Evolutionary conservation across 2,888 invertebrate species (phyloP), one percentile per base, ranked within the genome.

Genomic region (Luffia ferchaultella): DNA sequence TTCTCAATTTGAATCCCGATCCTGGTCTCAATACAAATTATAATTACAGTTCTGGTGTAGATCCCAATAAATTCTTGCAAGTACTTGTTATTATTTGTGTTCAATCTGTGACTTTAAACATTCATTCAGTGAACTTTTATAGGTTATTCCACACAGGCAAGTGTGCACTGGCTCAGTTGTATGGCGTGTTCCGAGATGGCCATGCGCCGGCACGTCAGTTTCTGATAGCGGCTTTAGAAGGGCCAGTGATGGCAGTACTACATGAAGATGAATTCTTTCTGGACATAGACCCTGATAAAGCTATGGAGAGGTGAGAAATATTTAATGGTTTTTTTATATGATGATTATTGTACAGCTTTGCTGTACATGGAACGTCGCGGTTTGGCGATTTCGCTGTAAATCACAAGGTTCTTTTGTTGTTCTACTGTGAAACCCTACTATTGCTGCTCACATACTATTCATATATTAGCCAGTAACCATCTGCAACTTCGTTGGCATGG

Each of bases 131-230:
- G 30, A 30, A 40, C 16, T 45, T 30, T 70, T 63, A 17, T 64
- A 89, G 95, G 62, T 78, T 97, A 58, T 85, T 98, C 44, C 88
- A 94, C 18, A 89, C 93, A 42, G 93, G 93, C 50, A 92, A 93
- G 2, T 95, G 95, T 65, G 93, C 96, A 2, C 94, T 98, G 65
- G 90, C 93, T 15, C 87, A 91, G 12, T 85, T 97, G 44, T 98
- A 96, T 82, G 91, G 92, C 44, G 90, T 93, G 49, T 92, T 96
- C 65, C 93, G 93, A 49, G 98, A 98, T 64, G 92, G 93, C 0
- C 88, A 97, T 60, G 92, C 95, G 60, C 93, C 96, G 0, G 95
- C 97, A 1, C 93, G 96, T 60, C 89, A 97, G 62, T 98, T 98
- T 78, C 87, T 99, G 18, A 93, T 96, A 1, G 94, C 97, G 1